A percentile compares a stretch with the other conserved stretches of the same genome.
phyloP scores from a whole-genome alignment of 2,113 vertebrate species.

The Trematocara unimaculatum region DNA sequence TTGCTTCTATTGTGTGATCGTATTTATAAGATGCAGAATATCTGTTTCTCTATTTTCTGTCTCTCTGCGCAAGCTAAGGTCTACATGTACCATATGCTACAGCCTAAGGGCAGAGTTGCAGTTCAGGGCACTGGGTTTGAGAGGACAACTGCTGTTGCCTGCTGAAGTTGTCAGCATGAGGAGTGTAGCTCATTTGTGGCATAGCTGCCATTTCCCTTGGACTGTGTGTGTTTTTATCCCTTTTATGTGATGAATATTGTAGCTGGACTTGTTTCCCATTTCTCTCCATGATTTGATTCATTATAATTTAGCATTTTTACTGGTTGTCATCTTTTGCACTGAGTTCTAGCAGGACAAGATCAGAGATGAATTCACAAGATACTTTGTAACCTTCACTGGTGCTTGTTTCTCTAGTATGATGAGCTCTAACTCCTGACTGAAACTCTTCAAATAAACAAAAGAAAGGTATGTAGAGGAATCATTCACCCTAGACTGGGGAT shows the following conservation, averaged over 20 bases:
- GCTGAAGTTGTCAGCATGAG: neutral
- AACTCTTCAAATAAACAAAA: neutral
- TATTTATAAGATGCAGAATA: neutral
- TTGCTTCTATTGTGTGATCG: neutral
- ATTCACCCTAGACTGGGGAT: neutral
- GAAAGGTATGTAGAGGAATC: neutral
- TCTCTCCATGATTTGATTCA: neutral
- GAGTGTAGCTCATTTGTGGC: neutral
- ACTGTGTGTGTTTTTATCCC: neutral
- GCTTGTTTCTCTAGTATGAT: neutral
- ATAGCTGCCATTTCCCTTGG: neutral
- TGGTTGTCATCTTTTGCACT: neutral
- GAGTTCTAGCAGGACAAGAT: neutral
- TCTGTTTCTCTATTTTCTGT: neutral
- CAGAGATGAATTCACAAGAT: neutral
- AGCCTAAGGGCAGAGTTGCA: neutral
- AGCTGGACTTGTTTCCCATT: neutral
- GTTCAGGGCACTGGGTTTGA: neutral
- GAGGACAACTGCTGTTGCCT: neutral
- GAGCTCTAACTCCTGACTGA: neutral
- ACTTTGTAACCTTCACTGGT: neutral
- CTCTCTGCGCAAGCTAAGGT: neutral
- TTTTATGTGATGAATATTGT: neutral
- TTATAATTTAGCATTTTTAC: neutral
- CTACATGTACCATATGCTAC: neutral